Evolutionary conservation across 2,797 vertebrate genomes (phyloP), one percentile per base, ranked within the genome.

Genomic region (Pristis pectinata): DNA sequence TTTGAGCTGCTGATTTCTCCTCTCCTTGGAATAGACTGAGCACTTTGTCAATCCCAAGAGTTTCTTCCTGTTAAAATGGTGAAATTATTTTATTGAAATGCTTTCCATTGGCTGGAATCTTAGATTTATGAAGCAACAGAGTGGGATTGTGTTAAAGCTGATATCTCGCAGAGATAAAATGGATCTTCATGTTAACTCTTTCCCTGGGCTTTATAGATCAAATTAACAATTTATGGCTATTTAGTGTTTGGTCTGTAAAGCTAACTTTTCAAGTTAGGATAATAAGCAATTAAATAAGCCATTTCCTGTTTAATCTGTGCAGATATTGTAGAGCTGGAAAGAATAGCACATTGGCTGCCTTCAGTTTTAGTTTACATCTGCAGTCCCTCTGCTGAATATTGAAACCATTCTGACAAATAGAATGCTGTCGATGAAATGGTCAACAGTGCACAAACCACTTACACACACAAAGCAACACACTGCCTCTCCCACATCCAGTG

Each of bases 1-100:
- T 98, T 97, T 98, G 97, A 98, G 97, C 97, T 97, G 97, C 97
- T 98, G 97, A 97, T 98, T 97, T 97, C 95, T 96, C 97, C 95
- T 97, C 97, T 97, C 97, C 96, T 96, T n/a, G 97, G 97, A 96
- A 97, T 97, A 98, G 97, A 95, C 96, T 97, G 96, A 98, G 97
- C 97, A 97, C 97, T 97, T 96, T 96, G 96, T 96, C 95, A 96
- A 95, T 94, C 97, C 97, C 97, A 95, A 95, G 96, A 97, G 97
- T 96, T 97, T 95, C 94, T 96, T 97, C 96, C 96, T 97, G 97
- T 94, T 97, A 97, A 97, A 97, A 95, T 96, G 96, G 97, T 97
- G 97, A 96, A 97, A 97, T 96, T 97, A 97, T 96, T 97, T 97
- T 97, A 97, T 97, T 97, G 97, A 97, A 97, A 97, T 97, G 97